Conservation (phyloP, 1,140 invertebrate genomes). For the Drosophila fuyamai region DNA sequence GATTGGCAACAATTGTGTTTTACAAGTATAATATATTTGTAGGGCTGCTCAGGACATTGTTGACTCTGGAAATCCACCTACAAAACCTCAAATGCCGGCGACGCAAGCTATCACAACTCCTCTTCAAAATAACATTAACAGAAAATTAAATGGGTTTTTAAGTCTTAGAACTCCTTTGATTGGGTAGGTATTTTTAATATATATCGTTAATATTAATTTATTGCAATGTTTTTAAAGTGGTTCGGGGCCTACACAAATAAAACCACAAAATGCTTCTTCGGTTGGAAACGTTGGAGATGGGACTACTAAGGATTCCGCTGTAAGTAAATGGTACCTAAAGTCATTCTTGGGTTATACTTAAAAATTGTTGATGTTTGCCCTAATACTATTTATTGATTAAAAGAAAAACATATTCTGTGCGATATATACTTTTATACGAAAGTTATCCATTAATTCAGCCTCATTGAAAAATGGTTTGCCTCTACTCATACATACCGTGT, state of each 20-base stretch:
- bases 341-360: no score
- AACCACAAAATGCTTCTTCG: conserved; percentile 86
- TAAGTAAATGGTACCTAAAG: conserved; percentile 33
- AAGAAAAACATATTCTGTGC: no score
- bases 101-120: conserved; percentile 61
- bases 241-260: conserved; percentile 87
- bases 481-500: no score
- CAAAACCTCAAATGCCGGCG: conserved; percentile 60
- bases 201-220: not conserved
- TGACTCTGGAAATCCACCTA: conserved; percentile 60
- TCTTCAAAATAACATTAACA: conserved; percentile 83
- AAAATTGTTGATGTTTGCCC: no score
- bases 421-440: no score
- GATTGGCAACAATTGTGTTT: no score
- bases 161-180: conserved; percentile 92
- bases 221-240: conserved; percentile 15
- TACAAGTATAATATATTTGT: no score
- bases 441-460: no score
- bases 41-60: conserved; percentile 71
- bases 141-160: conserved; percentile 89
- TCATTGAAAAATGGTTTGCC: no score
- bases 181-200: conserved; percentile 85
- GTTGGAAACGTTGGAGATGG: conserved; percentile 79
- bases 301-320: conserved; percentile 67
- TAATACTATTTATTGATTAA: no score